Evolutionary conservation across 2,888 invertebrate genomes (phyloP).

Genomic region (Ormyrus labotus): DNA sequence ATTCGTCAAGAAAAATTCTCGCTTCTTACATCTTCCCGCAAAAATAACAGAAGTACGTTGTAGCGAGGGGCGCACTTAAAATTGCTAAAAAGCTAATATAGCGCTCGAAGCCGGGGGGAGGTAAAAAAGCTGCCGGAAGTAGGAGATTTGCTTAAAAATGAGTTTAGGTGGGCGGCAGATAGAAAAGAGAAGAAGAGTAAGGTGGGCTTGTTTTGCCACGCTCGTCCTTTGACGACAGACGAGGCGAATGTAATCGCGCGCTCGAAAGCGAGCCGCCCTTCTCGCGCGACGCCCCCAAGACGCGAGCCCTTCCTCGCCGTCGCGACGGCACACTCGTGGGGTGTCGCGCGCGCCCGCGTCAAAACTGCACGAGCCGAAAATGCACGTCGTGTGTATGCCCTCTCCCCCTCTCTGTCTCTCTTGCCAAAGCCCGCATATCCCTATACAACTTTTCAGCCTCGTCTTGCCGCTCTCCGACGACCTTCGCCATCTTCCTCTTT

Average conservation of each 20-base stretch:
- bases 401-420: not conserved
- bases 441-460: too few relatives aligned
- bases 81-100: not conserved
- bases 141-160: too few relatives aligned
- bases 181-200: not conserved
- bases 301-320: slow-evolving; percentile 1
- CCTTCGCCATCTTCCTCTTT: slow-evolving; percentile 14
- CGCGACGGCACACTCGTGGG: slow-evolving; percentile 39
- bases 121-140: too few relatives aligned
- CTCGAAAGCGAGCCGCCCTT: slow-evolving; percentile 6
- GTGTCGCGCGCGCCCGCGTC: slow-evolving; percentile 35
- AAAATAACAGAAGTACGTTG: slow-evolving; percentile 18
- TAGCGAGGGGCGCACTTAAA: not conserved
- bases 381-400: slow-evolving; percentile 35
- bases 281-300: not conserved
- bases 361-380: slow-evolving; percentile 53
- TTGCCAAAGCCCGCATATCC: not conserved
- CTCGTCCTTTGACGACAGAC: slow-evolving; percentile 36
- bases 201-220: slow-evolving; percentile 8
- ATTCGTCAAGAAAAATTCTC: slow-evolving; percentile 23
- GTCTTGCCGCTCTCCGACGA: too few relatives aligned
- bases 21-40: slow-evolving; percentile 8
- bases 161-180: not conserved
- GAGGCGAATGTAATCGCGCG: slow-evolving; percentile 31
- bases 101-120: too few relatives aligned